phyloP scores from a whole-genome alignment of 2,888 invertebrate genomes.

The Eupithecia abbreviata region DNA sequence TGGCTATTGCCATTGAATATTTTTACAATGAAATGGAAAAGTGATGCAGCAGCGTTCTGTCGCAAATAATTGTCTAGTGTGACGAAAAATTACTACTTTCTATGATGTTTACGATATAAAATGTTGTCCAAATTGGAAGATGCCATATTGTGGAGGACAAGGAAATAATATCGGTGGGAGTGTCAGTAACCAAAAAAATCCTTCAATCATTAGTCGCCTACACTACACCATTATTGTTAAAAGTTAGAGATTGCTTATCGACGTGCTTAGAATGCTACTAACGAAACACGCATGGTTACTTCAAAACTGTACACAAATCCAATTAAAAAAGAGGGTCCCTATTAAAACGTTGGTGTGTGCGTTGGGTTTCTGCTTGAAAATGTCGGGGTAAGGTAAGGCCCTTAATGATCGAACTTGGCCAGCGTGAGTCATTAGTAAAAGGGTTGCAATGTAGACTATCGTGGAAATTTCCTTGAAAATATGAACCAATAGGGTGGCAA shows the following conservation, averaged over 20 bases:
- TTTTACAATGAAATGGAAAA: constrained; percentile 2
- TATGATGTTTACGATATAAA: not conserved
- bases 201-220: not conserved
- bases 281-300: constrained; percentile 4
- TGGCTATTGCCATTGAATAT: constrained; percentile 8
- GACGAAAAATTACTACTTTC: not conserved
- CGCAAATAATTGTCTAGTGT: not conserved
- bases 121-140: not conserved
- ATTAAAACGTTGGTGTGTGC: not conserved
- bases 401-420: constrained; percentile 19
- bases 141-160: not conserved
- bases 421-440: constrained; percentile 17
- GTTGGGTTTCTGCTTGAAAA: not conserved
- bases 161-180: not conserved
- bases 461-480: constrained; percentile 20
- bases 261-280: not conserved
- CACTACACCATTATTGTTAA: not conserved
- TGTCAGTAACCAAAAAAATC: not conserved
- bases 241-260: constrained; percentile 1
- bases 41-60: not conserved
- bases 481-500: not conserved
- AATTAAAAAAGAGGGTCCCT: constrained; percentile 5
- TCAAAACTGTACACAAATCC: not conserved
- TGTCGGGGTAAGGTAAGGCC: constrained; percentile 13
- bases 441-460: constrained; percentile 18